Evolutionary conservation across 2,113 vertebrate species (phyloP).

Genomic region (Pollachius pollachius): DNA sequence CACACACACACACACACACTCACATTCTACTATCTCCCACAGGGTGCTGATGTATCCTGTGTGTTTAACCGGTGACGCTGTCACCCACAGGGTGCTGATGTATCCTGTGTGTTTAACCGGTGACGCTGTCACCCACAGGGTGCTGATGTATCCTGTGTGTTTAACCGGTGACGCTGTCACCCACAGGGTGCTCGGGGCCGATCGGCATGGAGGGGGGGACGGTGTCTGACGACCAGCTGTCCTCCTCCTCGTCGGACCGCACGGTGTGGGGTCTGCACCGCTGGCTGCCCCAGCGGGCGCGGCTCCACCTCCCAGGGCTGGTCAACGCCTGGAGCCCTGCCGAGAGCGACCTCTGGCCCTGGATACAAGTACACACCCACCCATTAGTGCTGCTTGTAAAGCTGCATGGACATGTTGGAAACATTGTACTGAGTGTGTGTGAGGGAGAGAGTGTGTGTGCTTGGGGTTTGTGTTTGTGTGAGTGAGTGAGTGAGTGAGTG

Average conservation of each 20-base stretch:
- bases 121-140: neutral
- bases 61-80: constrained; percentile 4
- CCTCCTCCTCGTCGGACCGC: constrained; percentile 81
- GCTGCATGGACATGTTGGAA: neutral
- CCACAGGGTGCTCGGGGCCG: constrained; percentile 81
- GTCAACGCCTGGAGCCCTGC: constrained; percentile 88
- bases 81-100: too few relatives aligned
- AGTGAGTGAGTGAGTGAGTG: too few relatives aligned
- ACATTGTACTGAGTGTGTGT: too few relatives aligned
- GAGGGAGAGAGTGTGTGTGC: too few relatives aligned
- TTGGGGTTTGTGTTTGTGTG: too few relatives aligned
- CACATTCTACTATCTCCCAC: neutral
- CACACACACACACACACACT: too few relatives aligned
- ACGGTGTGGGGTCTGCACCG: constrained; percentile 86
- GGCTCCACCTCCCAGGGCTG: constrained; percentile 85
- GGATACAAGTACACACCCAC: constrained; percentile 79
- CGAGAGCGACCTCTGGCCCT: constrained; percentile 85
- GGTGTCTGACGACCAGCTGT: constrained; percentile 85
- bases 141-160: neutral
- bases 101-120: constrained; percentile 2
- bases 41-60: constrained; percentile 73
- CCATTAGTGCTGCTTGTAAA: neutral
- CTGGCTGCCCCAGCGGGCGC: constrained; percentile 85
- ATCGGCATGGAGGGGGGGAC: constrained; percentile 87
- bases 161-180: constrained; percentile 3